Conservation (phyloP, 2,797 vertebrate genomes). For the Aplochiton taeniatus region DNA sequence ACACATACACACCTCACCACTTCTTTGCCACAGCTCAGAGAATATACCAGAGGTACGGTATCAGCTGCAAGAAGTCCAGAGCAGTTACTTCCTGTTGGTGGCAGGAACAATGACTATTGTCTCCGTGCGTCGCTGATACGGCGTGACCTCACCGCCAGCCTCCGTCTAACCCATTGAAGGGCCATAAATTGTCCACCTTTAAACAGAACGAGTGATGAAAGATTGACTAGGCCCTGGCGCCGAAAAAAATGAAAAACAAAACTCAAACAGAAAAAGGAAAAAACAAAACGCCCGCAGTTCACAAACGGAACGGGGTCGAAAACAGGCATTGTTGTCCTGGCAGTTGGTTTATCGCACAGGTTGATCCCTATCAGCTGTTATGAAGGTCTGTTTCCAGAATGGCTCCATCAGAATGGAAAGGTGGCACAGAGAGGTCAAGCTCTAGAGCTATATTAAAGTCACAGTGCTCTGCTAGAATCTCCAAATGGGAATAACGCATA, state of each 20-base stretch:
- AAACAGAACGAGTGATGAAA: conserved; percentile 67
- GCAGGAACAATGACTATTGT: conserved; percentile 83
- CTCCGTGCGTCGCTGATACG: conserved; percentile 56
- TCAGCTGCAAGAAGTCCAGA: conserved; percentile 75
- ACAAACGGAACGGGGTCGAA: conserved; percentile 2
- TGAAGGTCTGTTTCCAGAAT: conserved; percentile 9
- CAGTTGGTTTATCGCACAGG: conserved; percentile 4
- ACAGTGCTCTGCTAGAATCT: neutral
- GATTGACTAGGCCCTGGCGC: conserved; percentile 70
- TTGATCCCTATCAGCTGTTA: conserved; percentile 13
- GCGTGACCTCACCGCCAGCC: conserved; percentile 81
- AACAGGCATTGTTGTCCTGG: conserved; percentile 1
- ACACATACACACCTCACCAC: conserved; percentile 10
- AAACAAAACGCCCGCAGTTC: neutral
- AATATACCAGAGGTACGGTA: conserved; percentile 59
- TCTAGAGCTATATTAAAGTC: neutral
- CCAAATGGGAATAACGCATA: neutral
- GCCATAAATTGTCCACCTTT: conserved; percentile 78
- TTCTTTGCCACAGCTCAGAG: conserved; percentile 49
- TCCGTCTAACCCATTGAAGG: conserved; percentile 43
- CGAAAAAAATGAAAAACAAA: conserved; percentile 21
- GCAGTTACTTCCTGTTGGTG: conserved; percentile 77
- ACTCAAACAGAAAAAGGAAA: neutral
- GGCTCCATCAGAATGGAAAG: conserved; percentile 8
- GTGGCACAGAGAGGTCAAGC: neutral